phyloP scores from a whole-genome alignment of 37 sponge, comb jelly and placozoan species.

The Oopsacas minuta region DNA sequence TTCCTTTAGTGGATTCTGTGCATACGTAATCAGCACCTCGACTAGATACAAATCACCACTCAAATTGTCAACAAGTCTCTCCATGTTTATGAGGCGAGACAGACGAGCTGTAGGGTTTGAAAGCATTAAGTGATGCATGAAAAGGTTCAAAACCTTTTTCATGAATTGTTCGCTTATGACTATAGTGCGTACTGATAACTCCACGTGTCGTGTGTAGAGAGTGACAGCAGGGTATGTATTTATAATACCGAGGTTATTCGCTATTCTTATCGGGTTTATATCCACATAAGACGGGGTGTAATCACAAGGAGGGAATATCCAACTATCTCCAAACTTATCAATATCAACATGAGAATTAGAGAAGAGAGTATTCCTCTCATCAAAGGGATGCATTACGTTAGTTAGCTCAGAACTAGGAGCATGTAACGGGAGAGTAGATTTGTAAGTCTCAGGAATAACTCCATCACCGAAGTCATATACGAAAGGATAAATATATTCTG shows the following conservation, averaged over 20 bases:
- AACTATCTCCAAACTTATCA: background rate
- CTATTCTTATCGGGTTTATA: background rate
- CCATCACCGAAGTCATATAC: background rate
- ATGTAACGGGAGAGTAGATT: background rate
- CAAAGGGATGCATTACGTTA: background rate
- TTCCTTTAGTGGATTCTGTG: background rate
- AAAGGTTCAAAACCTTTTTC: background rate
- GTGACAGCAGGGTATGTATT: background rate
- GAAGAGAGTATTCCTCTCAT: background rate
- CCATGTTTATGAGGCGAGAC: background rate
- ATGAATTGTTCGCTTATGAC: background rate
- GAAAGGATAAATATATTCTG: background rate
- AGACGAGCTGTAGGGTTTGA: background rate
- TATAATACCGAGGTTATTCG: background rate
- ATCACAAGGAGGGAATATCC: background rate
- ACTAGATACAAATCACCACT: background rate
- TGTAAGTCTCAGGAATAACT: background rate
- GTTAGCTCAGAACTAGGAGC: background rate
- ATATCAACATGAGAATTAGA: background rate
- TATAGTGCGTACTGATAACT: background rate
- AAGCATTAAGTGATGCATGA: background rate
- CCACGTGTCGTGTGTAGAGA: background rate
- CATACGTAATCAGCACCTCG: background rate
- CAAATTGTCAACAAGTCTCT: background rate
- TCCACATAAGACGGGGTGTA: background rate